A percentile compares a stretch with the other conserved stretches of the same genome.
Conservation (phyloP, 2,797 vertebrate genomes). For the Gymnoscopelus microlampas region DNA sequence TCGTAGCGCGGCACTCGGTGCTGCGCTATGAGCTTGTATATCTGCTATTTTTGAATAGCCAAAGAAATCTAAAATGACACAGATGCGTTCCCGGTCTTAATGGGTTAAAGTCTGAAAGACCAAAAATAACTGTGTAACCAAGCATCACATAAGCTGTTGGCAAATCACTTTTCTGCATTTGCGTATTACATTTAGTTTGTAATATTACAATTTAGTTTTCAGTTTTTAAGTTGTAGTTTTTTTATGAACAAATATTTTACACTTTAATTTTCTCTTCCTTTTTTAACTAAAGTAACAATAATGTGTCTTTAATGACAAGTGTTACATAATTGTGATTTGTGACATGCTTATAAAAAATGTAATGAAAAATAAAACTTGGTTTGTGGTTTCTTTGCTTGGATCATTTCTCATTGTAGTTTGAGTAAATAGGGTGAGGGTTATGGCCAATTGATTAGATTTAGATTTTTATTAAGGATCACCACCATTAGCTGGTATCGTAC, state of each 20-base stretch:
- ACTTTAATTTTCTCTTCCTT: slow-evolving; percentile 4
- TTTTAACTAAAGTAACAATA: slow-evolving; percentile 16
- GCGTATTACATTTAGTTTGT: neutral
- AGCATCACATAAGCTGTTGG: slow-evolving; percentile 9
- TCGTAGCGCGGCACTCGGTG: no score
- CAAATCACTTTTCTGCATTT: slow-evolving; percentile 20
- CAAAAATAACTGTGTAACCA: neutral
- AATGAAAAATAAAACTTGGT: neutral
- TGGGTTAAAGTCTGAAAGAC: no score
- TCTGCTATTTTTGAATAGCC: no score
- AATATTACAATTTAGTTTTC: neutral
- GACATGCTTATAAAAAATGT: slow-evolving; percentile 44
- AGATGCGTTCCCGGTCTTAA: no score
- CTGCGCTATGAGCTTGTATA: no score
- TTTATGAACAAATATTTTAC: slow-evolving; percentile 22
- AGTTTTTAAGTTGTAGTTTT: neutral
- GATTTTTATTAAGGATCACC: no score
- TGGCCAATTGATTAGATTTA: neutral
- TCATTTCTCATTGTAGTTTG: slow-evolving; percentile 6
- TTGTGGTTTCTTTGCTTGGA: slow-evolving; percentile 26
- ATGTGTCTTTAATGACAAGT: slow-evolving; percentile 29
- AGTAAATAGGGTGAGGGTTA: neutral
- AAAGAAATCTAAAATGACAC: no score
- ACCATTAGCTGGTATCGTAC: no score
- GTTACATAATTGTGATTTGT: slow-evolving; percentile 28